Base-by-base conservation (phyloP, 2,113 vertebrate genomes). In the Chaetorhynchus papuensis region DNA sequence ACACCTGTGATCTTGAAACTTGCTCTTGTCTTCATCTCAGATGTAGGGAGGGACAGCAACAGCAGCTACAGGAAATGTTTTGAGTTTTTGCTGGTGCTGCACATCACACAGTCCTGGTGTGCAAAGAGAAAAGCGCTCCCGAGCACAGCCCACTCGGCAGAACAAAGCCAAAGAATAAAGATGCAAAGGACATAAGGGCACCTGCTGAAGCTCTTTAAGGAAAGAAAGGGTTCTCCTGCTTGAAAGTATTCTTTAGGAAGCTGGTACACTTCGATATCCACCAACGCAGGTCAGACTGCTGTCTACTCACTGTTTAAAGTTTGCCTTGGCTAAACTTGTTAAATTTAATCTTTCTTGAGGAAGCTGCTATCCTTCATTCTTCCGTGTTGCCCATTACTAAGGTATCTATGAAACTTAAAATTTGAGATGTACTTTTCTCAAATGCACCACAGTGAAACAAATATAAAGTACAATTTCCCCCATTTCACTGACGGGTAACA, bases 101-200 rank as follows among this genome's bases (percentile, higher is more conserved):
- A 9, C 24, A 49, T 68, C 64, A 42, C 69, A 78, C 21, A 64
- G 64, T 9, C 37, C 41, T 31, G 39, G n/a, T 27, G 35, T 1
- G 7, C 27, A 49, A 61, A 93, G 31, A 75, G 53, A 84, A 72
- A 61, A 49, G 8, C 10, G 30, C 69, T 84, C 42, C 76, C 0
- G 1, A 35, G 42, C 28, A 64, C 11, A 27, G 42, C 23, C n/a
- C 2, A 4, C 42, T 24, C 0, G 0, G 41, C 54, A 89, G 31
- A 89, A 44, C 22, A 65, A 88, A 92, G 57, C 3, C 79, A 24
- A 54, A 86, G 22, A 0, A 31, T 6, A 65, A 91, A 74, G 64
- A 57, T 3, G 1, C 28, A 83, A 56, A 71, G 60, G 45, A 50
- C 56, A 39, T 13, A 60, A 85, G 53, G 77, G 45, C 83, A 65